Conservation (phyloP, 1,140 invertebrate genomes). For the Lethrus apterus region DNA sequence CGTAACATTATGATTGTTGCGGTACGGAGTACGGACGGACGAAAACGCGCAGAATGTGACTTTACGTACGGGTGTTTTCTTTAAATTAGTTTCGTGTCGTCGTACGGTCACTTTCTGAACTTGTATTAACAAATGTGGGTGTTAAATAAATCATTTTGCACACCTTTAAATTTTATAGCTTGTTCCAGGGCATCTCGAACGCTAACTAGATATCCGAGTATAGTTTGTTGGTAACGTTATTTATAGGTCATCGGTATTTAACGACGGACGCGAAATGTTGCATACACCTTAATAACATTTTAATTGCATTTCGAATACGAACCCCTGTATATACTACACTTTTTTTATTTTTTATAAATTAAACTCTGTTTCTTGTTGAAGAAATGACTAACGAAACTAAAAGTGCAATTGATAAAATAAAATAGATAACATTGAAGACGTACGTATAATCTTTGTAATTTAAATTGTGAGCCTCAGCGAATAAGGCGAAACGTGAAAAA, state of each 20-base stretch:
- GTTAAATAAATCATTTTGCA: conserved; percentile 32
- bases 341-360: neutral
- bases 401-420: too few relatives aligned
- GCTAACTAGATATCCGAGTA: conserved; percentile 19
- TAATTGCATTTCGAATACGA: neutral
- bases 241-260: conserved; percentile 11
- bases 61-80: neutral
- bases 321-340: neutral
- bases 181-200: conserved; percentile 22
- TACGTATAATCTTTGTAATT: too few relatives aligned
- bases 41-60: conserved; percentile 9
- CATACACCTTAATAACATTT: neutral
- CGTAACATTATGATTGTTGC: conserved; percentile 30
- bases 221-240: conserved; percentile 10
- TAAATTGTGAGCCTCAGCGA: too few relatives aligned
- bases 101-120: conserved; percentile 16
- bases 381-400: too few relatives aligned
- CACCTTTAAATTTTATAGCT: conserved; percentile 28
- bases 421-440: too few relatives aligned
- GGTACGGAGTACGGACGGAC: conserved; percentile 22
- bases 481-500: too few relatives aligned
- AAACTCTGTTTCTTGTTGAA: too few relatives aligned
- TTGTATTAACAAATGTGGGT: conserved; percentile 29
- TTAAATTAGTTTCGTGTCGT: neutral
- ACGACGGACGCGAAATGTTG: neutral